Conservation (phyloP, 1,140 invertebrate genomes). For the Diprion similis region DNA sequence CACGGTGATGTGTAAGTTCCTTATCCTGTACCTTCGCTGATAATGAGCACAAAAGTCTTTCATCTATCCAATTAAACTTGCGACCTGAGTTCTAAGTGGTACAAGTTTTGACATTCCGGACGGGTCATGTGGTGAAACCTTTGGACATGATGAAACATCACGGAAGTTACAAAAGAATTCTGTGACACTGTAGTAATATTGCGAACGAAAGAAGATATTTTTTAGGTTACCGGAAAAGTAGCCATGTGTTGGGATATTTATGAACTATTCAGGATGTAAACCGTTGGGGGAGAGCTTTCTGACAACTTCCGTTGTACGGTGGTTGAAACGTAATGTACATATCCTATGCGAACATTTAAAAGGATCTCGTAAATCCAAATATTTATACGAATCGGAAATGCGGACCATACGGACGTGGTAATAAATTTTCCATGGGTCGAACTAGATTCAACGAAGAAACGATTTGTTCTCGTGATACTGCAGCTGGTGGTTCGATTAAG, state of each 20-base stretch:
- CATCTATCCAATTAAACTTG: constrained; percentile 24
- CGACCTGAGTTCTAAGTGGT: constrained; percentile 13
- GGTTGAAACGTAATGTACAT: no score
- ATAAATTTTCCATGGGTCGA: not conserved
- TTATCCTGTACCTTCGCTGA: constrained; percentile 4
- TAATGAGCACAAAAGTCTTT: constrained; percentile 6
- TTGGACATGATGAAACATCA: no score
- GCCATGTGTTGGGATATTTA: no score
- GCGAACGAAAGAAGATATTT: no score
- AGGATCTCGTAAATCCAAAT: not conserved
- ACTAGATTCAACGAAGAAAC: not conserved
- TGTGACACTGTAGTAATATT: no score
- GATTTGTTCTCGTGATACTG: not conserved
- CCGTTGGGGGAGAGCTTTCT: no score
- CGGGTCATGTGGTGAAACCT: no score
- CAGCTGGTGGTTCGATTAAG: not conserved
- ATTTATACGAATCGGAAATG: not conserved
- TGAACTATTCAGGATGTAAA: no score
- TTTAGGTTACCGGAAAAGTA: no score
- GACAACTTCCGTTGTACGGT: no score
- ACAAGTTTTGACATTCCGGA: constrained; percentile 12
- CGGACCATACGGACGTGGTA: not conserved
- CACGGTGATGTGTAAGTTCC: constrained; percentile 8
- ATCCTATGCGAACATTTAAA: no score
- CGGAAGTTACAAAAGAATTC: no score